Conservation (phyloP, 1,140 invertebrate species). For the Melanaphis sacchari region DNA sequence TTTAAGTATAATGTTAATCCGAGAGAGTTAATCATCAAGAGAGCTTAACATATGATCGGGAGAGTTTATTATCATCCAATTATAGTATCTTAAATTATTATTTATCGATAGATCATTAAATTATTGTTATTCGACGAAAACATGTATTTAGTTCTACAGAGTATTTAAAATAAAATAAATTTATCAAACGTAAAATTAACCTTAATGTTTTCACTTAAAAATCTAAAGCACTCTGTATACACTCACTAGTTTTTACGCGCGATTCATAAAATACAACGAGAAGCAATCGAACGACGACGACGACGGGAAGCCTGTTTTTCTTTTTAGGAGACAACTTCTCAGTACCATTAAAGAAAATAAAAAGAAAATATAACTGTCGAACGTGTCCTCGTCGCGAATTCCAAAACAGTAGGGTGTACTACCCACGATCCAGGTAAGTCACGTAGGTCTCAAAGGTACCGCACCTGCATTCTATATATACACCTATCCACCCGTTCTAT, state of each 20-base stretch:
- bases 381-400: neutral
- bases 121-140: neutral
- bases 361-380: constrained; percentile 6
- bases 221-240: neutral
- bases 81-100: neutral
- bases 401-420: constrained; percentile 4
- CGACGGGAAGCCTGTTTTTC: neutral
- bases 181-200: neutral
- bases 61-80: no score
- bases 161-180: neutral
- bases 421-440: neutral
- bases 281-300: neutral
- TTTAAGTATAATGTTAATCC: no score
- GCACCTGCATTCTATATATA: neutral
- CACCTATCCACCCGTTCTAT: neutral
- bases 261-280: neutral
- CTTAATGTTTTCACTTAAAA: neutral
- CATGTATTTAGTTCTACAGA: neutral
- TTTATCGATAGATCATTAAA: neutral
- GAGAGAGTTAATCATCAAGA: no score
- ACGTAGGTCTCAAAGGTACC: neutral
- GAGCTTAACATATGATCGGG: no score
- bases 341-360: constrained; percentile 7
- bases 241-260: neutral
- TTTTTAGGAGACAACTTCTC: neutral